These are phyloP conservation scores for Drosophila pseudotalamancana DNA, from an alignment of 2,888 invertebrate genomes.

Conservation along the genomic window DNA sequence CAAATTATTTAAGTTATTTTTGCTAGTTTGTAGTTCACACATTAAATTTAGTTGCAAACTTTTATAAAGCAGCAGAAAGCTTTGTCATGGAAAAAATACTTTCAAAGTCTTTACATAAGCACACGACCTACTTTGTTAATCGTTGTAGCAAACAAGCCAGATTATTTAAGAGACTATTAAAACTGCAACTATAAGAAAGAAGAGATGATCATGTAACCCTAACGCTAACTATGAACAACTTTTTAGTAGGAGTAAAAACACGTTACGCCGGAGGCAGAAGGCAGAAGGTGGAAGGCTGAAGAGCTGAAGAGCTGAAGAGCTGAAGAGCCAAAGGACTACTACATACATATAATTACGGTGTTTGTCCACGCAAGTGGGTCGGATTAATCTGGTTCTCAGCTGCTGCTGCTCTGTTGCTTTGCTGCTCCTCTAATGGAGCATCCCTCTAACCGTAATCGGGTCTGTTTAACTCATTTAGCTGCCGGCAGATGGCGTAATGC, in stretches of 20 bases:
- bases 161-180: no score
- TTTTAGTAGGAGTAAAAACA: background rate
- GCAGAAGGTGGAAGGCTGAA: no score
- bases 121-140: no score
- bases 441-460: conserved; percentile 20
- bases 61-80: no score
- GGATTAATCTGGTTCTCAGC: conserved; percentile 34
- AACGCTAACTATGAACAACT: background rate
- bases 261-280: background rate
- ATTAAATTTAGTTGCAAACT: no score
- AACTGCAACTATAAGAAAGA: no score
- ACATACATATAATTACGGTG: conserved; percentile 8
- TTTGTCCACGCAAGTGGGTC: conserved; percentile 11
- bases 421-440: conserved; percentile 3
- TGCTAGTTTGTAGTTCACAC: no score
- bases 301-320: background rate
- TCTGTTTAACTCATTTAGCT: conserved; percentile 44
- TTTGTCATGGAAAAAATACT: no score
- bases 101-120: no score
- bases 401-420: background rate
- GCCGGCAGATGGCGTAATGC: conserved; percentile 42
- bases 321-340: no score
- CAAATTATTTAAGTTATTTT: no score
- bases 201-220: background rate
- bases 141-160: no score